A percentile compares a stretch with the other conserved stretches of the same genome.
These are phyloP conservation scores for Neolamprologus fasciatus DNA, from an alignment of 2,113 vertebrate species.

Conservation along the genomic window DNA sequence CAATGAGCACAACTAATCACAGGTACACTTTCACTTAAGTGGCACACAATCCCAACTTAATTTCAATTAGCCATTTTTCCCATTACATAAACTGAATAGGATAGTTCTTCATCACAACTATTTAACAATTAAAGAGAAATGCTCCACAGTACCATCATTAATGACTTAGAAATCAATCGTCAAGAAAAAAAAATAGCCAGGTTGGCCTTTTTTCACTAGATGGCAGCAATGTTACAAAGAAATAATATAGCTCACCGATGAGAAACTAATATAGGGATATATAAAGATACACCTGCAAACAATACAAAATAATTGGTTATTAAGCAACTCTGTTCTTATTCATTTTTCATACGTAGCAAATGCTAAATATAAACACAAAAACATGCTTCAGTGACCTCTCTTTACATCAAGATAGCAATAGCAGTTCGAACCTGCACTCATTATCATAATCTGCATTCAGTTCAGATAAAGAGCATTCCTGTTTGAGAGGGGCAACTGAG, in stretches of 20 bases:
- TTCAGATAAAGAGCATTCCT: not conserved
- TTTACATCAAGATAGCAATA: not conserved
- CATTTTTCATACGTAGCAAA: not conserved
- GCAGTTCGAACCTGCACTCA: not conserved
- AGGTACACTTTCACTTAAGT: not conserved
- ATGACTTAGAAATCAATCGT: not conserved
- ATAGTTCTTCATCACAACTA: not conserved
- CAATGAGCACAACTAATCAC: not conserved
- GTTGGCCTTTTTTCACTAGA: conserved; percentile 15
- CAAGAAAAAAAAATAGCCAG: not conserved
- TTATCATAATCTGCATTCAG: not conserved
- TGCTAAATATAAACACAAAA: not conserved
- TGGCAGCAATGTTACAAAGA: conserved; percentile 23
- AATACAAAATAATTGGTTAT: not conserved
- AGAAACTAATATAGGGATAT: not conserved
- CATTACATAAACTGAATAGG: not conserved
- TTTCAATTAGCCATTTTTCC: not conserved
- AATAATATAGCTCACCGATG: not conserved
- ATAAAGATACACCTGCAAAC: not conserved
- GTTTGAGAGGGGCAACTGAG: not conserved
- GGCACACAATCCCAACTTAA: not conserved
- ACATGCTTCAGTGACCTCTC: not conserved
- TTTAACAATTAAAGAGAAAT: not conserved
- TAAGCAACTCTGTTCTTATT: not conserved
- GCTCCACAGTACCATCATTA: not conserved